phyloP scores from a whole-genome alignment of 2,113 vertebrate species.

The Tauraco erythrolophus region DNA sequence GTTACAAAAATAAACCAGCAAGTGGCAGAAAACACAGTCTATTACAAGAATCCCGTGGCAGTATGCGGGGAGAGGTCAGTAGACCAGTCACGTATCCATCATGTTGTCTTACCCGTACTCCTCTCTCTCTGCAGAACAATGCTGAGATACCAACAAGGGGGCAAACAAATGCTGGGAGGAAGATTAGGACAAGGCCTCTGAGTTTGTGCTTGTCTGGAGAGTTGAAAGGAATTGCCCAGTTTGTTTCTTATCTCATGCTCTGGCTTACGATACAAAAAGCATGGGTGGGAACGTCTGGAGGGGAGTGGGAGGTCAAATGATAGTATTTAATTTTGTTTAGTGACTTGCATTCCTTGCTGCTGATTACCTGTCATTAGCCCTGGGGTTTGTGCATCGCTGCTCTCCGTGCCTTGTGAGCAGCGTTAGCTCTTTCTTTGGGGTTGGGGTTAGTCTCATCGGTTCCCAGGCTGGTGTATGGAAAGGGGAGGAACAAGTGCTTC shows the following conservation, averaged over 20 bases:
- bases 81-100: background rate
- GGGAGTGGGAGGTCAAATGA: background rate
- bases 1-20: background rate
- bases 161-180: background rate
- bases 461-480: background rate
- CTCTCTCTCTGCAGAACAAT: background rate
- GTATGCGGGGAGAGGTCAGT: background rate
- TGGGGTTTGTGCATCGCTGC: fast-evolving
- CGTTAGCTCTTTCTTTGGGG: background rate
- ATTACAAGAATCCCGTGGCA: background rate
- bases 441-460: background rate
- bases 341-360: background rate
- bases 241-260: background rate
- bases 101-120: background rate
- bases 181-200: background rate
- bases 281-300: background rate
- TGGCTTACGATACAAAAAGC: fast-evolving
- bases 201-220: background rate
- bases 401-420: background rate
- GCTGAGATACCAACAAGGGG: background rate
- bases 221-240: background rate
- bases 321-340: background rate
- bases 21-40: background rate
- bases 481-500: background rate
- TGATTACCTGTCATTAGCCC: background rate